Conservation (phyloP, 1,140 invertebrate species). For the Onthophagus taurus region DNA sequence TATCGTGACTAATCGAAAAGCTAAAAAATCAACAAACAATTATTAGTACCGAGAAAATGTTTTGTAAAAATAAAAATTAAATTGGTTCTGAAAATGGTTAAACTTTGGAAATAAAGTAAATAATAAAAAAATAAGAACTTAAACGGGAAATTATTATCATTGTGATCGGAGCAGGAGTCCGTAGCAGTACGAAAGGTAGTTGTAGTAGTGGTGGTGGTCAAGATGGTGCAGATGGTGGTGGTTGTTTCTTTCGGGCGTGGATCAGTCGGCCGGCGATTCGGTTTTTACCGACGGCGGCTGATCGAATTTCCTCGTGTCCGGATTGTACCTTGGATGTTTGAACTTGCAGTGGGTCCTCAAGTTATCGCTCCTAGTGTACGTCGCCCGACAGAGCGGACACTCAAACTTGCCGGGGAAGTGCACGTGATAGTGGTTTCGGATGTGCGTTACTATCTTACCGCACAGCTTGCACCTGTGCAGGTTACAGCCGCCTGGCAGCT, state of each 20-base stretch:
- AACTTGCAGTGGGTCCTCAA: constrained; percentile 81
- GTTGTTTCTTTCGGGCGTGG: constrained; percentile 36
- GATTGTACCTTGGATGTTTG: constrained; percentile 72
- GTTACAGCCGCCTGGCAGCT: constrained; percentile 76
- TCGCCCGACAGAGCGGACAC: constrained; percentile 76
- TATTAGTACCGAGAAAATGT: too few relatives aligned
- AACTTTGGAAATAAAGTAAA: too few relatives aligned
- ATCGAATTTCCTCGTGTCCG: constrained; percentile 73
- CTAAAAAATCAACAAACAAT: too few relatives aligned
- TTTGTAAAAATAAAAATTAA: too few relatives aligned
- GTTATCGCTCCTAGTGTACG: constrained; percentile 80
- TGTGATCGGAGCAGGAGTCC: constrained; percentile 10
- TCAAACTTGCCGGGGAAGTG: constrained; percentile 81
- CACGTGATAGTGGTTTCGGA: constrained; percentile 83
- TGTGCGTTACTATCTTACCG: constrained; percentile 84
- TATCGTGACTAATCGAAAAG: too few relatives aligned
- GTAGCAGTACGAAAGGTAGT: constrained; percentile 8
- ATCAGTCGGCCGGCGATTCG: constrained; percentile 38
- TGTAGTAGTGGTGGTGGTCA: constrained; percentile 12
- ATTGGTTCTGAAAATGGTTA: too few relatives aligned
- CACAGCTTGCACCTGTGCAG: constrained; percentile 83
- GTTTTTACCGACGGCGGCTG: constrained; percentile 32
- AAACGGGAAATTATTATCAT: too few relatives aligned
- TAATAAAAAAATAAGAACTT: too few relatives aligned
- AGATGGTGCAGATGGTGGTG: too few relatives aligned